A percentile compares a stretch with the other conserved stretches of the same genome.
Evolutionary conservation across 2,113 vertebrate species (phyloP).

Genomic region (Gobius niger): DNA sequence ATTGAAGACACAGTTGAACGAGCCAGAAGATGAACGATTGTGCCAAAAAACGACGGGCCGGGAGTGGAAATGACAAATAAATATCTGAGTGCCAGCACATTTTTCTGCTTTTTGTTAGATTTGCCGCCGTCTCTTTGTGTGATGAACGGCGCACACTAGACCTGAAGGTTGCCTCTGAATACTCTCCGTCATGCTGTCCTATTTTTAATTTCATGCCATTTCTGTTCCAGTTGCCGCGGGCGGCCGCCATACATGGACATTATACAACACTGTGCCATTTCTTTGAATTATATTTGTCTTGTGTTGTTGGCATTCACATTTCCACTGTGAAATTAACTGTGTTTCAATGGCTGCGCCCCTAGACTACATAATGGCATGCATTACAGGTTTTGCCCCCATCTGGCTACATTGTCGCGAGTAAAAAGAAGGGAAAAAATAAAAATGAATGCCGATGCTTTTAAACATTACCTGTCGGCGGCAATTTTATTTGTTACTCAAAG

Average conservation of each 20-base stretch:
- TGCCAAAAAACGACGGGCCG: constrained; percentile 59
- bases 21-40: constrained; percentile 50
- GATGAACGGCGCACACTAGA: constrained; percentile 65
- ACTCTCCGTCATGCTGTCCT: constrained; percentile 77
- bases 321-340: constrained; percentile 77
- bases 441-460: constrained; percentile 52
- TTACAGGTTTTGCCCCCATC: constrained; percentile 61
- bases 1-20: constrained; percentile 40
- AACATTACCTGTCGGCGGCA: constrained; percentile 60
- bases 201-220: constrained; percentile 81
- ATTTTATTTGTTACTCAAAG: constrained; percentile 71
- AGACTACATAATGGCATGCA: constrained; percentile 75
- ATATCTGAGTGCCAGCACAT: constrained; percentile 49
- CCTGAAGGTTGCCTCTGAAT: constrained; percentile 69
- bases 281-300: constrained; percentile 78
- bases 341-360: constrained; percentile 73
- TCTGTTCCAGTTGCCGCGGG: constrained; percentile 69
- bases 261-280: constrained; percentile 73
- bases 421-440: constrained; percentile 21
- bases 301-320: constrained; percentile 73
- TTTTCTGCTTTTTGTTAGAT: constrained; percentile 41
- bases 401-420: constrained; percentile 57
- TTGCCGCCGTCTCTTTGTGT: constrained; percentile 49
- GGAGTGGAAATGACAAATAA: constrained; percentile 60
- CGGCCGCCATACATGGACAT: constrained; percentile 67